Base-by-base conservation (phyloP, 2,797 vertebrate genomes). In the Haliaeetus vocifer region DNA sequence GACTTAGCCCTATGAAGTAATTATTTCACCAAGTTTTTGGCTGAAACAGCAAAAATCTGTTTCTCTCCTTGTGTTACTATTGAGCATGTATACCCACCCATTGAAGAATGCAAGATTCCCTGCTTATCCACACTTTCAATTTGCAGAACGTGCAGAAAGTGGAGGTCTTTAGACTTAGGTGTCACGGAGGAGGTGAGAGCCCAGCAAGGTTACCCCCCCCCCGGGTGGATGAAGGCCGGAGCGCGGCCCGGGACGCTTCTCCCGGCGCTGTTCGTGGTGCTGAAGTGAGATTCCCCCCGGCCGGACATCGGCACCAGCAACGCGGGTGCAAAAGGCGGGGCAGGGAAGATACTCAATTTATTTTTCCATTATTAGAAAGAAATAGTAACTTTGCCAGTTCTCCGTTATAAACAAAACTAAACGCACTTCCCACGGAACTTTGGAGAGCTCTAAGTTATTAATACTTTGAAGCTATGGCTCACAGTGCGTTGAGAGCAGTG, bases 61-160 rank as follows among this genome's bases (percentile, higher is more conserved):
- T 84, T 47, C 65, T 74, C 31, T 83, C 47, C 44, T 65, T 6
- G 7, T 42, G 42, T 18, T 33, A 9, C 31, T 61, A 13, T 2
- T 52, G 33, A 17, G 50, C 1, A 0, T 1, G 13, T 28, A 37
- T 14, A 44, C 7, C 14, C 44, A 22, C 11, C 6, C 6, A 4
- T 10, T 44, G 1, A 33, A 21, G 63, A 87, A 31, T 0, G 33
- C 35, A 47, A 76, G 37, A 47, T 8, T 56, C 28, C 42, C 8
- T 16, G 18, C 1, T 17, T 16, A 16, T 3, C 19, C 15, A 2
- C 6, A 3, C 7, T 40, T 19, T 25, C 0, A 6, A 20, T 25
- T 59, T 6, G 9, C 18, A 35, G 40, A 38, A 45, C 2, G 0
- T 0, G 35, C 16, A 13, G 16, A 23, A 9, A 42, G 14, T 1